Base-by-base conservation (phyloP, 30 jellyfish, hydroid and myxozoan species). In the Pelagia noctiluca region DNA sequence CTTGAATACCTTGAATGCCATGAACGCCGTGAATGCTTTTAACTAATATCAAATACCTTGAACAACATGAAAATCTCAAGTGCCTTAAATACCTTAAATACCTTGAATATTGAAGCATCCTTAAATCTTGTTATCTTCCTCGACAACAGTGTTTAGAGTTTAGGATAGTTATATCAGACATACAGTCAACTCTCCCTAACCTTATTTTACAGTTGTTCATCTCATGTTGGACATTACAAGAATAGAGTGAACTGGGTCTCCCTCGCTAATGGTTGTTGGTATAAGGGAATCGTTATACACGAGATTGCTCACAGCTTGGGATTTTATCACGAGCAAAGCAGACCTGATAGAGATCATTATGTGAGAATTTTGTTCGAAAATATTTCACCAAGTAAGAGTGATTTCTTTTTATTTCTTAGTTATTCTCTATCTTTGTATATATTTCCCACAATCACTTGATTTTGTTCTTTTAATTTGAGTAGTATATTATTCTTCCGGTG, bases 251-350 rank as follows among this genome's bases (percentile, higher is more conserved):
- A 70, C 70, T 70, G 67, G 67, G 35, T 80, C 26, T 80, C 90
- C 11, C 52, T 80, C n/a, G 72, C 90, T 8, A 49, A 69, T 0
- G 72, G 90, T 35, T 80, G 90, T 29, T 80, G 90, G 90, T 63
- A 63, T 33, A 80, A 80, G 53, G 90, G 90, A 22, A 65, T 65
- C 23, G 90, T 80, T 31, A 64, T 80, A 2, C 90, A 80, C 21
- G 90, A 80, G 77, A 80, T 80, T 22, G 90, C 90, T 2, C 90
- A 80, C 34, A 65, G 79, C 25, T 64, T 80, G 29, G 90, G 90
- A 5, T 80, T 80, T 25, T 80, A 80, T 31, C 90, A 80, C 30
- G 90, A 80, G 23, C 87, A 75, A 53, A 37, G 89, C 31, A 53
- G 89, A 1, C 89, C 89, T 4, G 89, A 78, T 38, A 62, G 90